Base-by-base conservation (phyloP, 2,888 invertebrate species). In the Coelopa pilipes region DNA sequence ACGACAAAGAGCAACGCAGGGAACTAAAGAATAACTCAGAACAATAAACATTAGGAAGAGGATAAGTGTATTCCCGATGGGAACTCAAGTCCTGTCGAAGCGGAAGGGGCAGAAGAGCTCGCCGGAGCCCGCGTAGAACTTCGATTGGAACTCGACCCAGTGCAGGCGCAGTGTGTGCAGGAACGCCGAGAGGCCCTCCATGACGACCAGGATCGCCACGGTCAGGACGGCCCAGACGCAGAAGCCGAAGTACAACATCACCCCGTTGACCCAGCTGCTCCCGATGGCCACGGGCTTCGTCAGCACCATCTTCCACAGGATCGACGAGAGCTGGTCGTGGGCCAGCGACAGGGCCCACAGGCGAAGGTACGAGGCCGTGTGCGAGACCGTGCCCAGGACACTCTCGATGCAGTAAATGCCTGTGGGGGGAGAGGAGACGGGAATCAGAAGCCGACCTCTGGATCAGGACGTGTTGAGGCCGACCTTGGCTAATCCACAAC, bases 101-200 rank as follows among this genome's bases (percentile, higher is more conserved):
- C 92, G 92, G 90, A 96, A 96, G 0, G 96, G 96, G 80, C 90
- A 89, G 90, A 96, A 96, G 65, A 90, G 86, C 86, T 93, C 92
- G 1, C 96, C 96, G 74, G 90, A 88, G 68, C 96, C 96, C 3
- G 89, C 83, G 87, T 96, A 97, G 88, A 96, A 96, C 88, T 97
- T 97, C 86, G 96, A 97, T 90, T 98, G 97, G 89, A 99, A 99
- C 88, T 97, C 96, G 81, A 96, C 96, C 95, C 98, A 98, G 89
- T 98, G 98, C 81, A 98, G 90, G 90, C 99, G 96, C 79, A 99
- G 91, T 0, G 99, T 98, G 87, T 99, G 99, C 79, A 99, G 90
- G 90, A 99, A 99, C 46, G 99, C 99, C n/a, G 98, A 99, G 10
- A 99, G 90, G 0, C 99, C 99, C 89, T 99, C 99, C 99, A 99